A percentile compares a stretch with the other conserved stretches of the same genome.
phyloP scores from a whole-genome alignment of 2,113 vertebrate genomes.

The Conger conger region DNA sequence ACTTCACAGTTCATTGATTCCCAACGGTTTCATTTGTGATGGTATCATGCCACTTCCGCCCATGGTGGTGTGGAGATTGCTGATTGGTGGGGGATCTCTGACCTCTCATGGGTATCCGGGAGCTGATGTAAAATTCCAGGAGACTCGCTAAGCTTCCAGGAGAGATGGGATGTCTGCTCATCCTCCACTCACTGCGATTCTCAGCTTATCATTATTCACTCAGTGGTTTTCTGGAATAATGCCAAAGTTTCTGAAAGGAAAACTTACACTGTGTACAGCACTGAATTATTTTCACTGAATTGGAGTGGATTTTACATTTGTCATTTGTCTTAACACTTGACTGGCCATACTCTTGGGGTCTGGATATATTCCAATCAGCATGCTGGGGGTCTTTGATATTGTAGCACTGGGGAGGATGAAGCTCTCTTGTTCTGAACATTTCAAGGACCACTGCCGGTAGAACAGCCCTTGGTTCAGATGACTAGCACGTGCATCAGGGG shows the following conservation, averaged over 20 bases:
- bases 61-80: too few relatives aligned
- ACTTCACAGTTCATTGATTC: too few relatives aligned
- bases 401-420: neutral
- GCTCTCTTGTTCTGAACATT: neutral
- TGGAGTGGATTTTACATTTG: neutral
- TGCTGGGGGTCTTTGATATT: neutral
- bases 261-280: neutral
- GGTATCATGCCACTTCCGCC: too few relatives aligned
- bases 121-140: too few relatives aligned
- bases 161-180: too few relatives aligned
- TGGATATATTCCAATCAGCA: neutral
- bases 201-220: conserved; percentile 11
- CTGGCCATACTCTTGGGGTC: neutral
- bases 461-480: conserved; percentile 2
- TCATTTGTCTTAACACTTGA: neutral
- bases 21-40: too few relatives aligned
- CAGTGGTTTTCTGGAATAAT: neutral
- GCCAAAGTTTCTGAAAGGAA: neutral
- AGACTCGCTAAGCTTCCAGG: too few relatives aligned
- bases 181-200: neutral
- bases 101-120: too few relatives aligned
- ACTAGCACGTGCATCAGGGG: neutral
- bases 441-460: neutral
- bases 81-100: too few relatives aligned
- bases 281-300: neutral